phyloP scores from a whole-genome alignment of 2,797 vertebrate genomes.

The Masticophis lateralis region DNA sequence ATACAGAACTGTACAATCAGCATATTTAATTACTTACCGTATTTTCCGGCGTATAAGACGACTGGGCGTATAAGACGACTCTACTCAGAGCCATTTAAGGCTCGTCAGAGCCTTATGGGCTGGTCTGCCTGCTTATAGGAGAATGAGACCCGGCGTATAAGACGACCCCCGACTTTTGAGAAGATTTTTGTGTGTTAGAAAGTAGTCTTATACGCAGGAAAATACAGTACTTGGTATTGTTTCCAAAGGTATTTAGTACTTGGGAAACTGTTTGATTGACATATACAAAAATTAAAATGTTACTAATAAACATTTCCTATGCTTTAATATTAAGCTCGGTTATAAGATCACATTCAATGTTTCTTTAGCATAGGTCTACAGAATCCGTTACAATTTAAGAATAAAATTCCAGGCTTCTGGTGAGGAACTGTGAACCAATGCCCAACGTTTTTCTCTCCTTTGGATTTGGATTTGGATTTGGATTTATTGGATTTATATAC shows the following conservation, averaged over 20 bases:
- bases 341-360: constrained; percentile 38
- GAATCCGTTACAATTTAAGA: neutral
- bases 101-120: too few relatives aligned
- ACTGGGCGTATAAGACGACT: too few relatives aligned
- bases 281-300: constrained; percentile 37
- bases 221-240: constrained; percentile 52
- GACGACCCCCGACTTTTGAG: too few relatives aligned
- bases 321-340: constrained; percentile 23
- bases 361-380: constrained; percentile 23
- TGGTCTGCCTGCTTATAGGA: too few relatives aligned
- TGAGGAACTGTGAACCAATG: neutral
- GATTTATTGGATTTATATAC: too few relatives aligned
- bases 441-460: neutral
- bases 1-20: constrained; percentile 57
- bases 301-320: constrained; percentile 19
- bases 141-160: too few relatives aligned
- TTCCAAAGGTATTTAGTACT: constrained; percentile 24
- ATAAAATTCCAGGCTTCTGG: neutral
- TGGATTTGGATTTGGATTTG: too few relatives aligned
- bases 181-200: too few relatives aligned
- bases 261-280: constrained; percentile 41
- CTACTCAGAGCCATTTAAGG: too few relatives aligned
- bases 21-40: constrained; percentile 61
- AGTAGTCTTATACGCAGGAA: too few relatives aligned
- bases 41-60: too few relatives aligned